Conservation (phyloP, 2,797 vertebrate species). For the Typhlichthys eigenmanni region DNA sequence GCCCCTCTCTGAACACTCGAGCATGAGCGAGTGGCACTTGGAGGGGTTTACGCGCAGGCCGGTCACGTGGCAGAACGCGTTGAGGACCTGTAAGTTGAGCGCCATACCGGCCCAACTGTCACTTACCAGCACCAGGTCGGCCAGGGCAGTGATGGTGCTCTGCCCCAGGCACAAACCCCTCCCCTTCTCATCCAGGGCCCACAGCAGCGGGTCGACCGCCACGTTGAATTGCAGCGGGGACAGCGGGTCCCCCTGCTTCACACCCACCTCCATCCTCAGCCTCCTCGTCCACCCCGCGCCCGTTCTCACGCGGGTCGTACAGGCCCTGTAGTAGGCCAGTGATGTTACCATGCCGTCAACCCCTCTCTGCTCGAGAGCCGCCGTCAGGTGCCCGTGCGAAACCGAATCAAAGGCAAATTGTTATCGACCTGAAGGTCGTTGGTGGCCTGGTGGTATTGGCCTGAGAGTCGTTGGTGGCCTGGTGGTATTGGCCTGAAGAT, state of each 20-base stretch:
- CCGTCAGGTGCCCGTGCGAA: not conserved
- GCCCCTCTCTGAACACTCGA: not conserved
- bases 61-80: not conserved
- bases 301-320: not conserved
- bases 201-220: slow-evolving; percentile 10
- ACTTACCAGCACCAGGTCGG: slow-evolving; percentile 18
- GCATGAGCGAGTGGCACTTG: not conserved
- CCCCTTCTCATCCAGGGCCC: not conserved
- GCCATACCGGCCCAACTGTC: slow-evolving; percentile 5
- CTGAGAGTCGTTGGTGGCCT: too few relatives aligned
- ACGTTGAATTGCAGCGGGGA: slow-evolving; percentile 12
- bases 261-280: not conserved
- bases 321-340: not conserved
- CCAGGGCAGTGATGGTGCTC: not conserved
- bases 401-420: too few relatives aligned
- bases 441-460: too few relatives aligned
- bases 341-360: not conserved
- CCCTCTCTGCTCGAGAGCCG: not conserved
- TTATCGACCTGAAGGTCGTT: too few relatives aligned
- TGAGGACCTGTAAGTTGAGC: not conserved
- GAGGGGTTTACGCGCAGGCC: not conserved
- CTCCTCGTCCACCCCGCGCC: fast-evolving
- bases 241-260: not conserved
- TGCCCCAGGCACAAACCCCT: not conserved
- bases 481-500: too few relatives aligned